phyloP scores from a whole-genome alignment of 2,888 invertebrate species.

The Polietes domitor region DNA sequence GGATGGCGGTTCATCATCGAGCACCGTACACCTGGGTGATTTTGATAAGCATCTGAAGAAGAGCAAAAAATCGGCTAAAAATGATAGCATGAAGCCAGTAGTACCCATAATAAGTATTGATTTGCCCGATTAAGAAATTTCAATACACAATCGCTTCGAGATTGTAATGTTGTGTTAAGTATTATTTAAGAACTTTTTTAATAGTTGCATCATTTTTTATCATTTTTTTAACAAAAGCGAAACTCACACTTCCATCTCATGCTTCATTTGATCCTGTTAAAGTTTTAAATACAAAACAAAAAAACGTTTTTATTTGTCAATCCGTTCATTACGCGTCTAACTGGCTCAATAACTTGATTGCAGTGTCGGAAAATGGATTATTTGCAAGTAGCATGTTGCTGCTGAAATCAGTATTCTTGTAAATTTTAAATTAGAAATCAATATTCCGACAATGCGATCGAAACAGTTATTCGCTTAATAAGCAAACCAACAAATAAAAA shows the following conservation, averaged over 20 bases:
- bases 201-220: not conserved
- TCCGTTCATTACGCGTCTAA: too few relatives aligned
- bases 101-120: constrained; percentile 95
- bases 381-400: too few relatives aligned
- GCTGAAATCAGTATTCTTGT: not conserved
- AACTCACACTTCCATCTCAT: constrained; percentile 63
- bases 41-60: constrained; percentile 84
- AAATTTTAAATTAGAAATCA: not conserved
- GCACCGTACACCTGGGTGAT: constrained; percentile 76
- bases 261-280: constrained; percentile 73
- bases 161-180: constrained; percentile 43
- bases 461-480: not conserved
- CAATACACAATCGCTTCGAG: not conserved
- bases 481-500: not conserved
- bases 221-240: not conserved
- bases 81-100: constrained; percentile 91
- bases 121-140: constrained; percentile 89
- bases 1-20: constrained; percentile 73
- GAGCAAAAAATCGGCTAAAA: constrained; percentile 86
- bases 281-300: not conserved
- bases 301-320: not conserved
- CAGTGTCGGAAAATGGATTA: too few relatives aligned
- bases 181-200: constrained; percentile 14
- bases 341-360: too few relatives aligned
- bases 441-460: not conserved